phyloP scores from a whole-genome alignment of 2,797 vertebrate genomes.

The Syngnathus rostellatus region DNA sequence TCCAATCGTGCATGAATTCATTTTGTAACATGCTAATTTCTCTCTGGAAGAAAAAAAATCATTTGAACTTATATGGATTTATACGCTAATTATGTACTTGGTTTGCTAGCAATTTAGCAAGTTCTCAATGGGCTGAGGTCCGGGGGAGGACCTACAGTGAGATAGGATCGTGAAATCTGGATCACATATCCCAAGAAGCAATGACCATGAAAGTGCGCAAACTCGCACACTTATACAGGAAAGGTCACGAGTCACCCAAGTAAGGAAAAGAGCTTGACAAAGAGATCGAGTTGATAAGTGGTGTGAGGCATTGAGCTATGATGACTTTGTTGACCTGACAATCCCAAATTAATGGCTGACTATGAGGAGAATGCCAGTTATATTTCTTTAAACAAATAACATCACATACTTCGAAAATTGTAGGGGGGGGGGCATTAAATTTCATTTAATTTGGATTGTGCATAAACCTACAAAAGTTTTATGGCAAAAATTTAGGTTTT shows the following conservation, averaged over 20 bases:
- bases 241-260: conserved; percentile 20
- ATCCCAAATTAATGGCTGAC: not conserved
- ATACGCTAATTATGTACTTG: not conserved
- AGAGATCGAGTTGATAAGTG: conserved; percentile 34
- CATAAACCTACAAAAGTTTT: too few species aligned
- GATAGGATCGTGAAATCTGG: conserved; percentile 26
- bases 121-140: not conserved
- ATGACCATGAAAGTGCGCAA: conserved; percentile 29
- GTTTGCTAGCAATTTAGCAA: conserved; percentile 7
- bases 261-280: conserved; percentile 15
- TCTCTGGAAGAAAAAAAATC: not conserved
- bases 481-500: too few species aligned
- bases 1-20: not conserved
- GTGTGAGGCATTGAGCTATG: conserved; percentile 37
- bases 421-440: too few species aligned
- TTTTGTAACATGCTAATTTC: not conserved
- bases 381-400: not conserved
- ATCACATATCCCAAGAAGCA: conserved; percentile 36
- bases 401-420: not conserved
- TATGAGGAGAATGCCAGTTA: not conserved
- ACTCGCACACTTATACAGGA: conserved; percentile 7
- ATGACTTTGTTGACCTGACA: not conserved
- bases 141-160: conserved; percentile 17
- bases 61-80: too few species aligned
- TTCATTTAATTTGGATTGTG: too few species aligned